These are phyloP conservation scores for Thalassaphorura encarpata DNA, from an alignment of 1,140 invertebrate genomes.

Conservation along the genomic window DNA sequence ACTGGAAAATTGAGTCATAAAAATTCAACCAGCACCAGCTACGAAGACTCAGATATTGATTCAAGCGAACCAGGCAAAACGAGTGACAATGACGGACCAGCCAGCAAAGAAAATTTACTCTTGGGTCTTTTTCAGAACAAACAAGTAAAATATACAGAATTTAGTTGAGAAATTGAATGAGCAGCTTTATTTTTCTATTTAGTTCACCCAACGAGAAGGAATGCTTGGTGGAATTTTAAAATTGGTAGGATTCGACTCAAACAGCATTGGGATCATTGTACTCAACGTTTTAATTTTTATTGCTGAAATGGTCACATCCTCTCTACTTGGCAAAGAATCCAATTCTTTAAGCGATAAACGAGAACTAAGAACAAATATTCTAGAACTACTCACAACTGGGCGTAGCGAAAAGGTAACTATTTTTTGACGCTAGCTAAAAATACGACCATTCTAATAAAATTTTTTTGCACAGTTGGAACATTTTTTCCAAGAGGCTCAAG, in stretches of 20 bases:
- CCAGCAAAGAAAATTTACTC: too few relatives aligned
- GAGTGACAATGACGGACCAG: not conserved
- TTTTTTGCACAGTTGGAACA: conserved; percentile 24
- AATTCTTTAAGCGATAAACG: conserved; percentile 18
- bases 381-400: conserved; percentile 25
- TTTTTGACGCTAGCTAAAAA: too few relatives aligned
- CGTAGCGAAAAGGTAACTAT: conserved; percentile 22
- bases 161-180: too few relatives aligned
- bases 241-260: conserved; percentile 59
- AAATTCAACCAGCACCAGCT: too few relatives aligned
- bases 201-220: conserved; percentile 20
- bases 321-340: conserved; percentile 23
- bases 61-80: not conserved
- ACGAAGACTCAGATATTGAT: too few relatives aligned
- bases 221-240: conserved; percentile 59
- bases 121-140: too few relatives aligned
- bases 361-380: conserved; percentile 21
- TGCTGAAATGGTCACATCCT: conserved; percentile 54
- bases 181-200: too few relatives aligned
- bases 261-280: conserved; percentile 62
- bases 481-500: conserved; percentile 30
- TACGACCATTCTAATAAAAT: not conserved
- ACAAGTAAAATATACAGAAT: too few relatives aligned
- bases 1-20: too few relatives aligned
- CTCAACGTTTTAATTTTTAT: conserved; percentile 69